Evolutionary conservation across 2,113 vertebrate species (phyloP), one percentile per base, ranked within the genome.

Genomic region (Hippotragus niger): DNA sequence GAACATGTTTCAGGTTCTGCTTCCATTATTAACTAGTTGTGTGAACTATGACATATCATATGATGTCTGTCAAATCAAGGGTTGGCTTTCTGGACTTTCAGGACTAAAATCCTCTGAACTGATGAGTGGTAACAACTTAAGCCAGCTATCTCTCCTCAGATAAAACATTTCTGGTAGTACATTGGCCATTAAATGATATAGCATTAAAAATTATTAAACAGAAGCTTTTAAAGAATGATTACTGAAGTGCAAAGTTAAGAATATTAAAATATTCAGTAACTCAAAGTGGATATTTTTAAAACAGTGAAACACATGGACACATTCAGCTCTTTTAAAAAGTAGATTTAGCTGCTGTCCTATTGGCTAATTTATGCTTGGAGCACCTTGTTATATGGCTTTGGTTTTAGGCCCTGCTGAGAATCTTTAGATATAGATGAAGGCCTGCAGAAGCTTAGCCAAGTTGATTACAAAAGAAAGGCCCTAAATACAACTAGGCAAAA

Each of bases 301-400:
- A 50, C 76, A 96, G 64, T 58, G 47, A 96, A 96, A 93, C n/a
- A 81, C 62, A 50, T 6, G 45, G 52, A 92, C 76, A n/a, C 58
- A 90, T 82, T 91, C 86, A 64, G 58, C 36, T 88, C 33, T 60
- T 96, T 97, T 50, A 82, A 87, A 78, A 97, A 96, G 87, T 7
- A 67, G 71, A 83, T 81, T 88, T 50, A 88, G 40, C 47, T 85
- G 57, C n/a, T 95, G 40, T 84, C 33, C 40, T 85, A 15, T 60
- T 86, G 31, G 29, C 60, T 95, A 95, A 96, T 50, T 89, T 85
- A 88, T 31, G 55, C 60, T 97, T 53, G 50, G 10, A 52, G 40
- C 60, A 57, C 53, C 53, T 92, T 92, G 36, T 29, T 91, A 43
- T 76, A 76, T 25, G 95, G 82, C 33, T 55, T 91, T 82, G 91